Base-by-base conservation (phyloP, 2,888 invertebrate species). In the Congeria kusceri region DNA sequence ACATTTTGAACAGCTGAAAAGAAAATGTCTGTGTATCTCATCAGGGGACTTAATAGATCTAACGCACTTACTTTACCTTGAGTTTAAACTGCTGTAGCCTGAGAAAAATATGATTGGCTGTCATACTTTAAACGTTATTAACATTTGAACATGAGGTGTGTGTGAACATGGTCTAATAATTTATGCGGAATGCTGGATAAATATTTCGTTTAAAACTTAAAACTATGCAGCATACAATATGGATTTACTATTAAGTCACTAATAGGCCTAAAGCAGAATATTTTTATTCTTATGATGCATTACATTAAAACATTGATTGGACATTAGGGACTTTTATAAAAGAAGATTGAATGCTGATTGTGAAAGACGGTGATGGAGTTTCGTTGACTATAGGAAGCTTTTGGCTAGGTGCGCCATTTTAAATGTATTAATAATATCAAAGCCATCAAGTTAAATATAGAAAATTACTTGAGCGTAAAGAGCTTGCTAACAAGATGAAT, bases 401-500 rank as follows among this genome's bases (percentile, higher is more conserved):
- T 25, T 53, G 53, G 53, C 53, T 7, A 23, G 23, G 56, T 56
- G 18, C 11, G 3, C 4, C 13, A 5, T 58, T 29, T 27, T 5
- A 11, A 58, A 20, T 28, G 27, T 58, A 58, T 27, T 58, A 13
- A 27, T 23, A 28, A 29, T 28, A 28, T 58, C 59, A n/a, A 27
- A n/a, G 59, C 27, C n/a, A 27, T 58, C 11, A 25, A 32, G 73
- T 64, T 73, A 73, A 66, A 66, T 73, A 47, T 75, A 75, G 68
- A 32, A 58, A 68, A 64, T 29, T 62, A 64, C 67, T 46, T 61
- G 59, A 63, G 75, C 75, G 75, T 72, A 57, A 58, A 72, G n/a
- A 72, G 64, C 71, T 72, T 56, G 71, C 63, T 72, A 72, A 72
- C 71, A 15, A 65, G 64, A 64, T 72, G 64, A 72, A 72, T 72